Base-by-base conservation (phyloP, 2,888 invertebrate genomes). In the Cordilura impudica region DNA sequence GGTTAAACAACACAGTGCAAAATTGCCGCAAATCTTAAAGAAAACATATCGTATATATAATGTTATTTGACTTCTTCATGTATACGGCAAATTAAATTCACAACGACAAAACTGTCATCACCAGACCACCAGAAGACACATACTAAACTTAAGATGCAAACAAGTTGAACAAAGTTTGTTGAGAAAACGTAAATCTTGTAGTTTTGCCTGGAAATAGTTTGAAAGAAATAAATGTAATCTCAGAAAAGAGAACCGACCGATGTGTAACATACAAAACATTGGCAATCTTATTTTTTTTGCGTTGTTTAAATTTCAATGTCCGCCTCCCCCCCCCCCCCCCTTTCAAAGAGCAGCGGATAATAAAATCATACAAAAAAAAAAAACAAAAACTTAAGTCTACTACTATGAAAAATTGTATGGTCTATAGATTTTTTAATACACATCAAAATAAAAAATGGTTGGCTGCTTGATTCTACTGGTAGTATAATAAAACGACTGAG, bases 301-400 rank as follows among this genome's bases (percentile, higher is more conserved):
- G n/a, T 12, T 21, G 49, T 51, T 23, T 51, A 51, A 51, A 51
- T 51, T 51, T 51, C 49, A 51, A 51, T 51, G 35, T 39, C 35
- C n/a, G n/a, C 35, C 4, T n/a, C n/a, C n/a, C n/a, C n/a, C n/a
- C n/a, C n/a, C n/a, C n/a, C n/a, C n/a, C n/a, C n/a, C n/a, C n/a
- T n/a, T n/a, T n/a, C n/a, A 39, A 12, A n/a, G 49, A 21, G 21
- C 23, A 21, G 21, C 3, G 23, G 10, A 23, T n/a, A 10, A 51
- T n/a, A 21, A 51, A 51, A 51, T 51, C n/a, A n/a, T n/a, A n/a
- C n/a, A n/a, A n/a, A n/a, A n/a, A n/a, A n/a, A 21, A 51, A 19
- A 21, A 51, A 21, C 2, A 45, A 45, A n/a, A n/a, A n/a, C n/a
- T n/a, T n/a, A n/a, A n/a, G n/a, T n/a, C n/a, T n/a, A n/a, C n/a